Percentiles rank a stretch among this genome's conserved stretches.
Evolutionary conservation across 1,140 invertebrate genomes (phyloP).

Genomic region (Ceratitis capitata): DNA sequence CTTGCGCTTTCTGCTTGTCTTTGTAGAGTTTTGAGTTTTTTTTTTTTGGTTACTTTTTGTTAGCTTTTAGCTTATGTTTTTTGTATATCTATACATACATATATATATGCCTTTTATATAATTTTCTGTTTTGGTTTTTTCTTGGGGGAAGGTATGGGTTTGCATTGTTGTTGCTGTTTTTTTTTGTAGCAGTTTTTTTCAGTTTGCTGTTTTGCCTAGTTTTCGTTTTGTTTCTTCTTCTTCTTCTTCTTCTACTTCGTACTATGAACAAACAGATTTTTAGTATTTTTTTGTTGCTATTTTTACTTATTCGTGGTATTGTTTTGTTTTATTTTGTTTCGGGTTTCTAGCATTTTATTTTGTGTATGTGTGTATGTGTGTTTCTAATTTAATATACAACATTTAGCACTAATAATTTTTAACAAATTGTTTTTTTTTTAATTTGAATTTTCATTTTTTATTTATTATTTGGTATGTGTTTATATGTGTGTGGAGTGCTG

Average conservation of each 20-base stretch:
- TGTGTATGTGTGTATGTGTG: too few species aligned
- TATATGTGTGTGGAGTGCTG: neutral
- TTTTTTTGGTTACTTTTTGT: neutral
- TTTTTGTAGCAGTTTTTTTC: neutral
- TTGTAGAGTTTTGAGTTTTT: too few species aligned
- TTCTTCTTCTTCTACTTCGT: too few species aligned
- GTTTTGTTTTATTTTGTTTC: too few species aligned
- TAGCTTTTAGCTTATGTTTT: neutral
- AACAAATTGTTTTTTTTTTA: neutral
- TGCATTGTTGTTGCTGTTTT: neutral
- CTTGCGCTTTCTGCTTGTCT: too few species aligned
- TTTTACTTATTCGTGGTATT: too few species aligned
- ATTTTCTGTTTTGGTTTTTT: neutral
- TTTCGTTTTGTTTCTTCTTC: neutral
- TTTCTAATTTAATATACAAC: constrained; percentile 32
- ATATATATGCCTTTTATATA: neutral
- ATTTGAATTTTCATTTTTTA: neutral
- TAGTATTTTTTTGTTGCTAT: too few species aligned
- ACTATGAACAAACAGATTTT: too few species aligned
- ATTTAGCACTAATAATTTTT: constrained; percentile 34
- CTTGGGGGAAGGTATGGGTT: neutral
- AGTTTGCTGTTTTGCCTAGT: neutral
- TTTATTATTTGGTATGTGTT: neutral
- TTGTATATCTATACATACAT: neutral
- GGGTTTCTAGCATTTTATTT: too few species aligned